Conservation (phyloP, 1,140 invertebrate genomes). For the Venturia canescens region DNA sequence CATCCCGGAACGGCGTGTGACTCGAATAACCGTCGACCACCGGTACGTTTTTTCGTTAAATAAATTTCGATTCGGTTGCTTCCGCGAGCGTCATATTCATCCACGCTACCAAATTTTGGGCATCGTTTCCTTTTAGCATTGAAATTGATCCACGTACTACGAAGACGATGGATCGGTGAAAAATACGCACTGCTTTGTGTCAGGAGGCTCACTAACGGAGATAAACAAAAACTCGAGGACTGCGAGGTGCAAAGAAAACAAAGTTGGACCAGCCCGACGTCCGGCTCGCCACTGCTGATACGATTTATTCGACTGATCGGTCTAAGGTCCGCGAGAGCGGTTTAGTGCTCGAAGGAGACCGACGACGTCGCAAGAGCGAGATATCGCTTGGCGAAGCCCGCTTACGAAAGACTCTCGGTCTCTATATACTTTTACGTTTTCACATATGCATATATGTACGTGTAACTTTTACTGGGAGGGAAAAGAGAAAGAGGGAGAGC, state of each 20-base stretch:
- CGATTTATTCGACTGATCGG: conserved; percentile 21
- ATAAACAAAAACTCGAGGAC: not conserved
- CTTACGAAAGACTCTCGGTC: not conserved
- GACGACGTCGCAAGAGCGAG: not conserved
- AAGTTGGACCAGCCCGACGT: not conserved
- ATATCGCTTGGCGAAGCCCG: conserved; percentile 6
- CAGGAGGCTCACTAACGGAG: not conserved
- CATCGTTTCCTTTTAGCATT: no score
- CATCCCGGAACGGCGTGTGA: no score
- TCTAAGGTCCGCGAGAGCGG: conserved; percentile 3
- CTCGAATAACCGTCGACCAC: no score
- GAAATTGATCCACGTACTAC: no score
- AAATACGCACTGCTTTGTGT: not conserved
- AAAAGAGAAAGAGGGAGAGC: not conserved
- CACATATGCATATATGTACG: not conserved
- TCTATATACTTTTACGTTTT: not conserved
- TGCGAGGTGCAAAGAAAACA: not conserved
- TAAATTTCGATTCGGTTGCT: no score
- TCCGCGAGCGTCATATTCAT: no score
- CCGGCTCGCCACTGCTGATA: conserved; percentile 2
- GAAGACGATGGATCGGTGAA: not conserved
- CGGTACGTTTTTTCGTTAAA: no score
- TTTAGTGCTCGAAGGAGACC: not conserved
- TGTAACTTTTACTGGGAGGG: not conserved
- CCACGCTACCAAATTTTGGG: no score